phyloP scores from a whole-genome alignment of 2,113 vertebrate species.

The Capreolus pygargus region DNA sequence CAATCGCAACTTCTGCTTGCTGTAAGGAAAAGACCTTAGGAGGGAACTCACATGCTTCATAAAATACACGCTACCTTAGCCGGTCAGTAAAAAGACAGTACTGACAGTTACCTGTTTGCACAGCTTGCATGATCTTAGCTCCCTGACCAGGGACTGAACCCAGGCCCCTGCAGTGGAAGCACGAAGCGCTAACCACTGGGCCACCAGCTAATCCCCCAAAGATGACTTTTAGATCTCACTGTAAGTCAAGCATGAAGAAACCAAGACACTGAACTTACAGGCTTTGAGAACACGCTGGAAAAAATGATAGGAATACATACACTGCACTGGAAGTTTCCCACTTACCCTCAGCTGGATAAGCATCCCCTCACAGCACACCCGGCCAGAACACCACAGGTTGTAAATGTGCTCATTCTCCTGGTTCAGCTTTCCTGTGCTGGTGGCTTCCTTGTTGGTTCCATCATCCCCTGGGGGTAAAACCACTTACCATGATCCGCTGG shows the following conservation, averaged over 20 bases:
- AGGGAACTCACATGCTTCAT: not conserved
- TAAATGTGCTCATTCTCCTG: slow-evolving; percentile 99
- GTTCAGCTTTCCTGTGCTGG: slow-evolving; percentile 96
- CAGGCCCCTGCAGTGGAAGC: not conserved
- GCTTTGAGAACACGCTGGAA: not conserved
- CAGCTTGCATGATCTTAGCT: not conserved
- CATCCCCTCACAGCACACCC: slow-evolving; percentile 99
- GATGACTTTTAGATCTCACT: not conserved
- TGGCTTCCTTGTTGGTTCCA: slow-evolving; percentile 95
- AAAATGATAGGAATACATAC: not conserved
- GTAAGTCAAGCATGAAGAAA: not conserved
- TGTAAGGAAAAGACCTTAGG: not conserved
- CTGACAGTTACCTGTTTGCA: not conserved
- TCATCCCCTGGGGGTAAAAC: slow-evolving; percentile 89
- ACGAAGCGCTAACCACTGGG: not conserved
- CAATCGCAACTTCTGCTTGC: not conserved
- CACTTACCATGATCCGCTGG: not conserved
- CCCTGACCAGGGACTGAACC: not conserved
- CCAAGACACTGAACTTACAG: not conserved
- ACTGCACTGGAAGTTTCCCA: not conserved
- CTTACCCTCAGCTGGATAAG: slow-evolving; percentile 92
- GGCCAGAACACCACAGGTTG: slow-evolving; percentile 98
- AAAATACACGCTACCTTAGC: not conserved
- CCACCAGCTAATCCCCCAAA: not conserved
- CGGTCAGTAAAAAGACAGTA: not conserved